Base-by-base conservation (phyloP, 1,140 invertebrate genomes). In the Mactra quadrangularis region DNA sequence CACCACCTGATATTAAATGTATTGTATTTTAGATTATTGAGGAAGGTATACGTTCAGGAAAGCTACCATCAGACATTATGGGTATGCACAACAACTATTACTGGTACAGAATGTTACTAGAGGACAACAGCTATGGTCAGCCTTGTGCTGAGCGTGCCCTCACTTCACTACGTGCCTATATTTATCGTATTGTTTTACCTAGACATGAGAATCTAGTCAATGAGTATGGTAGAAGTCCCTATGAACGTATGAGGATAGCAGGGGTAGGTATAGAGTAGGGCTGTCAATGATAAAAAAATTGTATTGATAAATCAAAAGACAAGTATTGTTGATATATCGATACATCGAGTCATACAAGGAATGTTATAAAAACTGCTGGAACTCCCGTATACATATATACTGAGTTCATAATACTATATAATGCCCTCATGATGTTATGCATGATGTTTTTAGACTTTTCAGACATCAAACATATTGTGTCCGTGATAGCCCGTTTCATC, bases 151-250 rank as follows among this genome's bases (percentile, higher is more conserved):
- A 92, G 66, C 53, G 76, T 9, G 77, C 86, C 11, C 70, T 92
- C 27, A 59, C 86, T 6, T 62, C 72, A 19, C 81, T 92, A 25
- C 59, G 91, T 19, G 82, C 87, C 19, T 87, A 86, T 57, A 75
- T 92, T 9, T 92, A 92, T 60, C 47, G 85, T n/a, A 89, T 92
- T 22, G 78, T 92, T 35, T 81, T 92, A 45, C 89, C 89, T 11
- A 33, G 81, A 45, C 77, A 89, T 57, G 89, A 90, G 68, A 66
- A 83, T 41, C 47, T 79, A 19, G 90, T 91, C 17, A 85, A 87
- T 53, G 91, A 92, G 57, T 88, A 89, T 82, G 91, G 91, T 1
- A 75, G 89, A n/a, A 89, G 82, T 31, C 86, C 85, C 0, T 71
- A 78, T 41, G 83, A 87, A 68, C 55, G 66, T 15, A 15, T 88